Evolutionary conservation across 2,888 invertebrate species (phyloP), one percentile per base, ranked within the genome.

Genomic region (Drosophila picticornis): DNA sequence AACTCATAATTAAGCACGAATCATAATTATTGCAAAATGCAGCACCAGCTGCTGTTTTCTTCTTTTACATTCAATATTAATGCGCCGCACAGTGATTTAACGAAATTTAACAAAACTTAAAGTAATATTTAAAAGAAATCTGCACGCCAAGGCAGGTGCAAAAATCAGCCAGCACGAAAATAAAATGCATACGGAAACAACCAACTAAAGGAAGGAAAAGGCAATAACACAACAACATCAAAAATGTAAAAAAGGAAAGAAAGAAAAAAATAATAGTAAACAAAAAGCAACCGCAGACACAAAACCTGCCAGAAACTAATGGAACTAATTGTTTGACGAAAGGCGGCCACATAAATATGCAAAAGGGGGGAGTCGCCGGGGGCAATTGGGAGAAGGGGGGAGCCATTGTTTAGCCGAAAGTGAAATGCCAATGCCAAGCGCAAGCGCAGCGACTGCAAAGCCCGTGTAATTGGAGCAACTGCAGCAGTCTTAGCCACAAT

Each of bases 401-500:
- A 61, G 13, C 70, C 72, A 86, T 86, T 86, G 85, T 86, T 73
- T 52, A 61, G 58, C 56, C 79, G 72, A 85, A 88, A 84, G 83
- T 85, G 88, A 88, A 84, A 89, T 85, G 85, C 90, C 85, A 88
- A 90, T 88, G 85, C 83, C 88, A 87, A 90, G 81, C 77, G 78
- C 75, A 80, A 76, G 77, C 77, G 57, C 67, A 67, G 55, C 64
- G 60, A 68, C 76, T 72, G 57, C 72, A 31, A 69, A 81, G 72
- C 84, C 71, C 59, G 25, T 38, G 86, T 89, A 84, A 84, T 84
- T 84, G 84, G 84, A 84, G 85, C 90, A 85, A 71, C 79, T 57
- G 79, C 79, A 74, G 59, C 70, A 36, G 25, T 55, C 25, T 25
- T 36, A 9, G 55, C 55, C 55, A 55, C 16, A 16, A 46, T 16